Evolutionary conservation across 2,888 invertebrate genomes (phyloP).

Genomic region (Callosobruchus maculatus): DNA sequence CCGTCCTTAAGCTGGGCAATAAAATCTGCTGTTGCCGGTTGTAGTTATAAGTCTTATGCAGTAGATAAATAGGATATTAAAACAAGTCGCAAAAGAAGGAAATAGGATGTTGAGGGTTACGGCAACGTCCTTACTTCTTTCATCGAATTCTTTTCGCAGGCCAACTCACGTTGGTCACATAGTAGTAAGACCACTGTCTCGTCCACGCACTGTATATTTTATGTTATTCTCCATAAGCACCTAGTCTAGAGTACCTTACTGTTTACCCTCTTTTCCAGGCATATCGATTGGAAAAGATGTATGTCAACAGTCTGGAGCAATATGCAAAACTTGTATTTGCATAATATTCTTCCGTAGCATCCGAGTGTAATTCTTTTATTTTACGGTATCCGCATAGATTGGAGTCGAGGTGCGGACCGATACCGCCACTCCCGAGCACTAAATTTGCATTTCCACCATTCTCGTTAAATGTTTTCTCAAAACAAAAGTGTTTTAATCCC

Average conservation of each 20-base stretch:
- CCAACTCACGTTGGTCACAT: too few species aligned
- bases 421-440: not conserved
- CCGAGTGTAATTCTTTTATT: not conserved
- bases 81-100: too few species aligned
- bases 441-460: constrained; percentile 36
- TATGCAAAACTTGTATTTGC: not conserved
- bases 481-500: constrained; percentile 28
- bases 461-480: constrained; percentile 32
- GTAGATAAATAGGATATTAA: too few species aligned
- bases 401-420: not conserved
- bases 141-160: too few species aligned
- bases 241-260: not conserved
- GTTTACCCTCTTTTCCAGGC: not conserved
- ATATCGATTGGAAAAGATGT: not conserved
- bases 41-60: too few species aligned
- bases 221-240: too few species aligned
- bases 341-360: not conserved
- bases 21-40: too few species aligned
- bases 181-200: too few species aligned
- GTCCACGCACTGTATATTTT: too few species aligned
- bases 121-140: too few species aligned
- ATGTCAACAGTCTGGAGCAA: not conserved
- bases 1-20: too few species aligned
- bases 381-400: not conserved
- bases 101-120: too few species aligned